Conservation (phyloP, 1,140 invertebrate genomes). For the Drosophila truncata region DNA sequence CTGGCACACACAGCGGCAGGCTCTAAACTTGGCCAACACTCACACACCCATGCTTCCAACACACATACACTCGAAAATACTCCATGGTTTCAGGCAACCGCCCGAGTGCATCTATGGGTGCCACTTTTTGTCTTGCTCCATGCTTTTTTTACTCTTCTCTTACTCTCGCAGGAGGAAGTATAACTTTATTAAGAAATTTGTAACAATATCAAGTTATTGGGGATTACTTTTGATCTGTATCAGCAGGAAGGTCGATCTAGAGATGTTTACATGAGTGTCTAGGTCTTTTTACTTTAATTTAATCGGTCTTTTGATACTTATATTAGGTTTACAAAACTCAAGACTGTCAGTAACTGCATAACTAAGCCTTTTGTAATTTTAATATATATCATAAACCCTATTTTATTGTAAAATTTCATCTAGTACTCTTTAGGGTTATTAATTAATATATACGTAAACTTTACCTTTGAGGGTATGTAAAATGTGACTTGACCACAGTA, state of each 20-base stretch:
- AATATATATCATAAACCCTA: too few relatives aligned
- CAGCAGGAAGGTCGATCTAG: background rate
- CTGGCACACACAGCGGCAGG: background rate
- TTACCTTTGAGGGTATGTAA: background rate
- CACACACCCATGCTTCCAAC: conserved; percentile 1
- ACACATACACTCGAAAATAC: conserved; percentile 1
- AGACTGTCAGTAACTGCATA: background rate
- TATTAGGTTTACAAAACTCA: too few relatives aligned
- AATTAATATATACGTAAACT: too few relatives aligned
- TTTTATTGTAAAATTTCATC: background rate
- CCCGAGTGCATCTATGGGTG: conserved; percentile 75
- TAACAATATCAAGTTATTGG: background rate
- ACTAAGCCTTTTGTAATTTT: background rate
- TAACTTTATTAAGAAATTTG: background rate
- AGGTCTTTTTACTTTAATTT: background rate
- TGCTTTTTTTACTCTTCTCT: conserved; percentile 1
- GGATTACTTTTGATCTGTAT: background rate
- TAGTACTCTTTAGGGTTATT: background rate
- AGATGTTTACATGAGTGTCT: background rate
- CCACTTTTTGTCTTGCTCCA: conserved; percentile 64
- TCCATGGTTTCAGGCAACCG: conserved; percentile 47
- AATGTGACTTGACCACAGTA: background rate
- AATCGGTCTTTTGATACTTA: background rate
- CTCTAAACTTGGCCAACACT: conserved; percentile 38
- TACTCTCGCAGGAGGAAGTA: background rate